Percentiles rank a stretch among this genome's conserved stretches.
These are phyloP conservation scores for Hylyphantes graminicola DNA, from an alignment of 1,140 invertebrate species.

Conservation along the genomic window DNA sequence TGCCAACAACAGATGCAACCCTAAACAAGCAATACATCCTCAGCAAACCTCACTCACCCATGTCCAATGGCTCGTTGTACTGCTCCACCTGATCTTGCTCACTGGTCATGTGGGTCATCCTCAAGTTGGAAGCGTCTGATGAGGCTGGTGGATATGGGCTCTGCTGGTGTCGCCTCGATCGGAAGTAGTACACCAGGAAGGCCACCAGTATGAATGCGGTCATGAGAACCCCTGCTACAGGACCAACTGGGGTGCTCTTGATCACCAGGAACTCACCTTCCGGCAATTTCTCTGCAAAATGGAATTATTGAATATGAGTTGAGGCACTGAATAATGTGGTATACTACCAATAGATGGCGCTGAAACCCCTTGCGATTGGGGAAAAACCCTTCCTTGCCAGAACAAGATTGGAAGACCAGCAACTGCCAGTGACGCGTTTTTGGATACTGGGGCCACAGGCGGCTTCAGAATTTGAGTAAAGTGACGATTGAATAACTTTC, in stretches of 20 bases:
- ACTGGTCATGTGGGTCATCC: conserved; percentile 69
- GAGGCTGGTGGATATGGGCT: conserved; percentile 67
- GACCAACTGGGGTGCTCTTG: conserved; percentile 74
- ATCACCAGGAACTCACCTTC: conserved; percentile 68
- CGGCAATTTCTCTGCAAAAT: conserved; percentile 69
- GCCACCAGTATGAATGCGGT: conserved; percentile 74
- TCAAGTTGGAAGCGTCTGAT: conserved; percentile 65
- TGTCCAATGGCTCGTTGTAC: conserved; percentile 63
- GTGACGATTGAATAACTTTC: no score
- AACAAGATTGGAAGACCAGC: no score
- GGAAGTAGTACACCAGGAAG: conserved; percentile 75
- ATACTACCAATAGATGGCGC: no score
- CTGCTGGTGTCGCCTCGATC: conserved; percentile 68
- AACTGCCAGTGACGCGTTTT: no score
- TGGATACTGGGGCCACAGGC: no score
- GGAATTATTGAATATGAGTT: no score
- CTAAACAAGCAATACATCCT: no score
- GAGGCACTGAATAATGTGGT: no score
- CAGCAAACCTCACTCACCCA: background rate
- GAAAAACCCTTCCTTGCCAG: no score
- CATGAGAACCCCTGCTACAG: conserved; percentile 76
- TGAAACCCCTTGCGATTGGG: no score
- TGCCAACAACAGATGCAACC: no score
- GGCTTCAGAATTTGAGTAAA: no score
- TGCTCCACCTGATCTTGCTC: conserved; percentile 70